Percentiles rank a stretch among this genome's conserved stretches.
Evolutionary conservation across 1,140 invertebrate genomes (phyloP).

Genomic region (Dysdera silvatica): DNA sequence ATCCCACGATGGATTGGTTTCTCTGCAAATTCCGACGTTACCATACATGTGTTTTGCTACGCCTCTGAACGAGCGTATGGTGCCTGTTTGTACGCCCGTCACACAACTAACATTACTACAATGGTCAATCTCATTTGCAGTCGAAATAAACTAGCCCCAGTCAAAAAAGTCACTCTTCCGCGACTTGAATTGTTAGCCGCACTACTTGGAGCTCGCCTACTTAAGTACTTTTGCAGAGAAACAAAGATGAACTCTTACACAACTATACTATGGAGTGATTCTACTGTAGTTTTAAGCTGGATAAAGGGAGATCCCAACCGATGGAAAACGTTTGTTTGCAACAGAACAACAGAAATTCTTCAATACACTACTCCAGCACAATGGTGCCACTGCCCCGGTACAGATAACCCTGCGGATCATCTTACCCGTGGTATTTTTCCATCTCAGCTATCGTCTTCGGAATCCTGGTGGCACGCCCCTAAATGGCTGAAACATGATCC

Average conservation of each 20-base stretch:
- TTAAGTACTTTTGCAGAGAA: too few species aligned
- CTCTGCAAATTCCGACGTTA: too few species aligned
- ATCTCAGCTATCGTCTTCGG: neutral
- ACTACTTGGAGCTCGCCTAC: too few species aligned
- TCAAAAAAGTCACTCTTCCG: too few species aligned
- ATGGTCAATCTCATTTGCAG: too few species aligned
- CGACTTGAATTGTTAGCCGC: too few species aligned
- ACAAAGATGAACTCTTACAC: neutral
- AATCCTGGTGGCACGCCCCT: neutral
- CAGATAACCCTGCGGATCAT: constrained; percentile 13
- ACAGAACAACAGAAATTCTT: constrained; percentile 19
- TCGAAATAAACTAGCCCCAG: too few species aligned
- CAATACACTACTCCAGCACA: neutral
- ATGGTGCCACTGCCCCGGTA: constrained; percentile 8
- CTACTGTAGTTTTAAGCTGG: constrained; percentile 4
- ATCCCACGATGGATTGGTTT: too few species aligned
- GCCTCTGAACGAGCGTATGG: too few species aligned
- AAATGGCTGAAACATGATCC: neutral
- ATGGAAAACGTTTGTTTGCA: constrained; percentile 26
- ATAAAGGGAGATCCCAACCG: neutral
- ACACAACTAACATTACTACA: too few species aligned
- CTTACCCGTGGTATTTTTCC: constrained; percentile 1
- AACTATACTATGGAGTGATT: constrained; percentile 11
- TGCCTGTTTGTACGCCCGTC: too few species aligned
- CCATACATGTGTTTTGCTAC: too few species aligned